These are phyloP conservation scores for Carduelis carduelis DNA, from an alignment of 2,797 vertebrate species.

Conservation along the genomic window DNA sequence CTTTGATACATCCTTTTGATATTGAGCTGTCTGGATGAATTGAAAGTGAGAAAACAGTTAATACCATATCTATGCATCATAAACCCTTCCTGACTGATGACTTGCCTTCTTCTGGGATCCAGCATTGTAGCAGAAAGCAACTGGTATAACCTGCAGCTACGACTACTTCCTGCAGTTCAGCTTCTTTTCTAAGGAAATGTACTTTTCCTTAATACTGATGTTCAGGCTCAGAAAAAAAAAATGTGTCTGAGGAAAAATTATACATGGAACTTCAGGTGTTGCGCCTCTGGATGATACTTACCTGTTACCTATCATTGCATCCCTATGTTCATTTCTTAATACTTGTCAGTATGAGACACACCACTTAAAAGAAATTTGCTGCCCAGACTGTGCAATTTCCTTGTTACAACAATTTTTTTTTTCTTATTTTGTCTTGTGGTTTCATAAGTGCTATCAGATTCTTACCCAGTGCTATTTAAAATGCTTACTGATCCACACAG, in stretches of 20 bases:
- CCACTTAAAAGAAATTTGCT: not conserved
- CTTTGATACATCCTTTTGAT: not conserved
- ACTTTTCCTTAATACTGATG: not conserved
- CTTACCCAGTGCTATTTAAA: slow-evolving; percentile 20
- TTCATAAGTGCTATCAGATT: slow-evolving; percentile 2
- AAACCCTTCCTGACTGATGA: not conserved
- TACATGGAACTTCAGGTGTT: not conserved
- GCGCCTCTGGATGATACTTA: not conserved
- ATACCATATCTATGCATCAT: not conserved
- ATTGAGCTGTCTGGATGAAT: not conserved
- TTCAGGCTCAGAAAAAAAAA: not conserved
- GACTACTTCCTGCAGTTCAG: not conserved
- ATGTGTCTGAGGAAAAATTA: not conserved
- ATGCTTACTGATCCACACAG: not conserved
- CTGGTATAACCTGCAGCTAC: not conserved
- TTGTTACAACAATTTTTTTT: not conserved
- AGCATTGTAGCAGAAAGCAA: not conserved
- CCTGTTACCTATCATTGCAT: not conserved
- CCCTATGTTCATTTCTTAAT: not conserved
- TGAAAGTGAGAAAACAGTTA: not conserved
- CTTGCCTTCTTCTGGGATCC: not conserved
- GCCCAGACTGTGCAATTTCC: not conserved
- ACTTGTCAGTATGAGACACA: not conserved
- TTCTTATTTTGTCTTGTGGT: not conserved
- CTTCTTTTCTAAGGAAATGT: not conserved